Evolutionary conservation across 2,797 vertebrate genomes (phyloP), one percentile per base, ranked within the genome.

Genomic region (Steatocranus sp.): DNA sequence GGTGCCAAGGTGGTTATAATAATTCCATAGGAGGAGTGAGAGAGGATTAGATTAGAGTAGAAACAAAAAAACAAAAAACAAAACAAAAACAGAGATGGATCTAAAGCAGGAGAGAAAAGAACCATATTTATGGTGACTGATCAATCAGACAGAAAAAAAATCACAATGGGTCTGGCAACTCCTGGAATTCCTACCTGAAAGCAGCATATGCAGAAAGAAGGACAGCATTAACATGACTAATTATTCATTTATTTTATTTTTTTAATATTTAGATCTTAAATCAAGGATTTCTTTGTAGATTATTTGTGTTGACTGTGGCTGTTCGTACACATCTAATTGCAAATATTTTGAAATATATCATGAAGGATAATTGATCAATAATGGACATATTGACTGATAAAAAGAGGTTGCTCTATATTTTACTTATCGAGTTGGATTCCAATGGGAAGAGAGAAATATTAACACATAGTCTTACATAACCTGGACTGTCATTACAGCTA

Each of bases 1-100:
- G 86, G 78, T 81, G 76, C 53, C 11, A 76, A 70, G 20, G 75
- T 86, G 81, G 20, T 81, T 87, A 81, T 80, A 83, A 87, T 80
- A 91, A 87, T 84, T 80, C 78, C 36, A 68, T 76, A 86, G 75
- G 41, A 78, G 30, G 46, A 75, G 49, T 53, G 66, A 61, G 8
- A 27, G 48, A 80, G 25, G 46, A 75, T 50, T 14, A 73, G 14
- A 32, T 10, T 25, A 18, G 10, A 51, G 27, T 12, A 46, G 17
- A 74, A 17, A 83, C 27, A 56, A 68, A 43, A 17, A 79, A 11
- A 38, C 11, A 68, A 17, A 81, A 68, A 17, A 81, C 17, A 61
- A 70, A 38, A 25, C 70, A 11, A 25, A 30, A 73, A 27, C 20
- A 79, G 12, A 73, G 3, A 75, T 8, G 49, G 32, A 48, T 73